Evolutionary conservation across 2,113 vertebrate genomes (phyloP).

Genomic region (Tupaia tana): DNA sequence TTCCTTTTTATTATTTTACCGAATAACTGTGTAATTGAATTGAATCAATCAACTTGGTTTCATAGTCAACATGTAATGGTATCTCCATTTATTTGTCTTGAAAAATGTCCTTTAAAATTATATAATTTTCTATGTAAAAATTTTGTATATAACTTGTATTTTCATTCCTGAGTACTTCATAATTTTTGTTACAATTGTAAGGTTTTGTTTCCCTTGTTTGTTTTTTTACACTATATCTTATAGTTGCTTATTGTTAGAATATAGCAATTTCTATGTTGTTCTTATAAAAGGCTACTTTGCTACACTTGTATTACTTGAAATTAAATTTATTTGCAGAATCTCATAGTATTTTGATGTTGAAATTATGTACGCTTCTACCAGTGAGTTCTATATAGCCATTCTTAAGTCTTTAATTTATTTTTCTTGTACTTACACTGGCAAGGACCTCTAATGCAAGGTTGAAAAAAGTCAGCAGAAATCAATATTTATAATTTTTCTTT

Average conservation of each 20-base stretch:
- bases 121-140: neutral
- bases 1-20: neutral
- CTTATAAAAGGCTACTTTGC: neutral
- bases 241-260: neutral
- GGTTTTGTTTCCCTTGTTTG: no score
- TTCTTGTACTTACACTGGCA: neutral
- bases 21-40: neutral
- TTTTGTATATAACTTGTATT: neutral
- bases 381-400: neutral
- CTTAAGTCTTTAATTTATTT: neutral
- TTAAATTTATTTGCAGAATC: neutral
- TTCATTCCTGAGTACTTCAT: neutral
- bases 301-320: neutral
- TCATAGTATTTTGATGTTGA: neutral
- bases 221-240: neutral
- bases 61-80: neutral
- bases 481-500: no score
- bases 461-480: neutral
- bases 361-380: neutral
- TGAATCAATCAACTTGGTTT: neutral
- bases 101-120: neutral
- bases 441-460: neutral
- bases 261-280: neutral
- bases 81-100: neutral
- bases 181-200: neutral